A percentile compares a stretch with the other conserved stretches of the same genome.
Conservation (phyloP, 2,797 vertebrate species). For the Microctenopoma lineatum region DNA sequence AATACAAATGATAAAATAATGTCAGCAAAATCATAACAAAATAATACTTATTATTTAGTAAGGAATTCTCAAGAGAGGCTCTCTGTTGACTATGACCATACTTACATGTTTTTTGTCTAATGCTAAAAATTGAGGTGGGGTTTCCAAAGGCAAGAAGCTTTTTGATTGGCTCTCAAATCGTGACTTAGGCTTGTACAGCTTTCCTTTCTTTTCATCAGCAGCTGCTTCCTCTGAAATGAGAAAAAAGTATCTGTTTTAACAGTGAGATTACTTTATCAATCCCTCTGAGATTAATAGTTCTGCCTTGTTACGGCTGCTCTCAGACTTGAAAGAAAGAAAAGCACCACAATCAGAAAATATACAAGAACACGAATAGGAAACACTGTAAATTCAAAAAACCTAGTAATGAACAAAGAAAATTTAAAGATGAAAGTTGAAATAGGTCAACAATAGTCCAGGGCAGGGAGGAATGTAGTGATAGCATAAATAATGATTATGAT, state of each 20-base stretch:
- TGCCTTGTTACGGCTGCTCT: too few relatives aligned
- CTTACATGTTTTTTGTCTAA: constrained; percentile 96
- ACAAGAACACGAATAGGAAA: too few relatives aligned
- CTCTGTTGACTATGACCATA: constrained; percentile 28
- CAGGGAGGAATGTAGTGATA: too few relatives aligned
- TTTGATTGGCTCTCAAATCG: constrained; percentile 90
- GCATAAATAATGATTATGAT: too few relatives aligned
- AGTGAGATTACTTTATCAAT: too few relatives aligned
- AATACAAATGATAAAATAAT: constrained; percentile 34
- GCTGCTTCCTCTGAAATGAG: constrained; percentile 89
- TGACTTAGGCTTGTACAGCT: constrained; percentile 97
- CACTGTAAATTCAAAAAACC: too few relatives aligned
- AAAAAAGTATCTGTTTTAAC: constrained; percentile 17
- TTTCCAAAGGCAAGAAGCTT: constrained; percentile 87
- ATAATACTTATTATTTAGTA: background rate
- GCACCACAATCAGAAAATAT: too few relatives aligned
- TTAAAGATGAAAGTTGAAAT: too few relatives aligned
- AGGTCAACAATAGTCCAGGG: too few relatives aligned
- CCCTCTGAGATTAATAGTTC: too few relatives aligned
- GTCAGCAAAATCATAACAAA: constrained; percentile 1
- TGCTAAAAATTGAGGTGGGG: constrained; percentile 89
- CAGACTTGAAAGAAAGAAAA: too few relatives aligned
- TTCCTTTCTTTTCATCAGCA: constrained; percentile 94
- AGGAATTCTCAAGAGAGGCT: background rate
- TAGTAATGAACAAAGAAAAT: too few relatives aligned